Conservation (phyloP, 1,140 invertebrate species). For the Pogonomyrmex barbatus region DNA sequence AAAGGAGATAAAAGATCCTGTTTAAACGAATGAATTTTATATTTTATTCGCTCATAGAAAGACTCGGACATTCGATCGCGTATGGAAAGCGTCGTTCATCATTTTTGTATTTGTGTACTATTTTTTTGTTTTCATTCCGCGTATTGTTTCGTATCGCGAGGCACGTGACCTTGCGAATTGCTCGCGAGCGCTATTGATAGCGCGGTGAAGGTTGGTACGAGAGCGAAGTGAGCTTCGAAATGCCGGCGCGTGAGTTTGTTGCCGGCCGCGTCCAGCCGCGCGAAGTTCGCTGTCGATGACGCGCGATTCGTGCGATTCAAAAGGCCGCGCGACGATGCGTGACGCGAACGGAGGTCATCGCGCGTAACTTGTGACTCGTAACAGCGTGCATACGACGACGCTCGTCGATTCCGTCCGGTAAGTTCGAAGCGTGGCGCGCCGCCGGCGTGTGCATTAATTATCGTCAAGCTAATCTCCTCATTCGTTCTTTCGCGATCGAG, state of each 20-base stretch:
- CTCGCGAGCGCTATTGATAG: background rate
- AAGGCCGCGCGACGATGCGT: background rate
- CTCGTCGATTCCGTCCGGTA: background rate
- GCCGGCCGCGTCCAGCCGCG: background rate
- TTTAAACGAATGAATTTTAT: too few relatives aligned
- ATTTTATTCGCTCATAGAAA: too few relatives aligned
- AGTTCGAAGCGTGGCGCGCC: background rate
- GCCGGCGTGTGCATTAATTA: background rate
- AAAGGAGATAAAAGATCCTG: too few relatives aligned
- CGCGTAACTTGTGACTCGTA: conserved; percentile 16
- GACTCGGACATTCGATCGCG: too few relatives aligned
- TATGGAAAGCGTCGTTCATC: background rate
- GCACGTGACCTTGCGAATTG: background rate
- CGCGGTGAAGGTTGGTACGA: conserved; percentile 5
- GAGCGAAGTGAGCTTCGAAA: background rate
- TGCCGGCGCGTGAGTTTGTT: background rate
- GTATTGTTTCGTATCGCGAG: background rate
- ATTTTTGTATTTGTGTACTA: background rate
- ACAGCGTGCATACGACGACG: background rate
- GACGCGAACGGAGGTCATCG: conserved; percentile 11
- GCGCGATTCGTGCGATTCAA: background rate
- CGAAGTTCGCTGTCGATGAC: background rate
- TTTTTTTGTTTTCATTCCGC: background rate
- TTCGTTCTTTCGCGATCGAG: background rate
- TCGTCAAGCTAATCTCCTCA: background rate